Percentiles rank a stretch among this genome's conserved stretches.
Evolutionary conservation across 2,797 vertebrate genomes (phyloP).

Genomic region (Pelobates cultripes): DNA sequence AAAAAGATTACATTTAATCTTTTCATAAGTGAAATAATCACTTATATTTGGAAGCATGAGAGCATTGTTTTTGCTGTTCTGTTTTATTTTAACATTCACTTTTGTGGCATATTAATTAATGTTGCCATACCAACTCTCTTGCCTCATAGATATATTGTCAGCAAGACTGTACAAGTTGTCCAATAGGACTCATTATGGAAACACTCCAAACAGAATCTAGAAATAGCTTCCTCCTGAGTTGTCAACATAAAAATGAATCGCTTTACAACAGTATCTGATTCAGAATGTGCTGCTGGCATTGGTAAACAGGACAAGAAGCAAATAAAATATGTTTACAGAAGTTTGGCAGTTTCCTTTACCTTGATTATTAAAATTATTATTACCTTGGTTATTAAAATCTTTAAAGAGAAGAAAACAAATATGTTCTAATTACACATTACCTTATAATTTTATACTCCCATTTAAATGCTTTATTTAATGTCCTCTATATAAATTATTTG

Average conservation of each 20-base stretch:
- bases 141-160: constrained; percentile 51
- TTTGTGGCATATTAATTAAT: constrained; percentile 55
- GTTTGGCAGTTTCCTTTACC: constrained; percentile 47
- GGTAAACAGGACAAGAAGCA: constrained; percentile 49
- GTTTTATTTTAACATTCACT: constrained; percentile 39
- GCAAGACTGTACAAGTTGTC: constrained; percentile 52
- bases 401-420: constrained; percentile 33
- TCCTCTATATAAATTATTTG: no score
- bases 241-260: constrained; percentile 56
- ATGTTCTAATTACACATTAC: constrained; percentile 29
- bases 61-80: constrained; percentile 35
- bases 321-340: constrained; percentile 55
- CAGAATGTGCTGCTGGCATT: constrained; percentile 52
- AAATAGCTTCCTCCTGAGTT: constrained; percentile 57
- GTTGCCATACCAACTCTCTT: constrained; percentile 54
- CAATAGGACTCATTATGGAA: constrained; percentile 57
- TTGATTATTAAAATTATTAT: no score
- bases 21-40: constrained; percentile 4
- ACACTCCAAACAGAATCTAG: constrained; percentile 54
- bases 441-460: constrained; percentile 11
- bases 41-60: constrained; percentile 24
- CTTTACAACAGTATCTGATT: constrained; percentile 56
- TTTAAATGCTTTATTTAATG: not conserved
- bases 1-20: not conserved
- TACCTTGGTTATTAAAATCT: constrained; percentile 45